These are phyloP conservation scores for Vulpes ferrilata DNA, from an alignment of 2,113 vertebrate species.

Conservation along the genomic window DNA sequence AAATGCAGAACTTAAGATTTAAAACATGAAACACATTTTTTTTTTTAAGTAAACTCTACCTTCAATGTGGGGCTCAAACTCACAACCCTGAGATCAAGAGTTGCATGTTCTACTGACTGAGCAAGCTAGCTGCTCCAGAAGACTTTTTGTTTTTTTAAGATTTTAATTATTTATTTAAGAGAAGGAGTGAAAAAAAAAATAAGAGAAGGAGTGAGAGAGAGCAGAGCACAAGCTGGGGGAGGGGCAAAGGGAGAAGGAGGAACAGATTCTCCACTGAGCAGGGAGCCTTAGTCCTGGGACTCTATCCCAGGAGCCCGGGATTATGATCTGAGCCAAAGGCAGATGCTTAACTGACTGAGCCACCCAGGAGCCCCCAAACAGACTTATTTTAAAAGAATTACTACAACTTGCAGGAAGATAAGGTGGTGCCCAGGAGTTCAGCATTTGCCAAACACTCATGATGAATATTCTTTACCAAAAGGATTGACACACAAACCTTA, in stretches of 20 bases:
- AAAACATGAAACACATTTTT: neutral
- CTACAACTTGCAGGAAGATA: neutral
- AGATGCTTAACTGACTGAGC: too few species aligned
- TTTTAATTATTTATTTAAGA: too few species aligned
- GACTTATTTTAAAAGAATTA: neutral
- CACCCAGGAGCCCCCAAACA: neutral
- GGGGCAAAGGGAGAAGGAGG: too few species aligned
- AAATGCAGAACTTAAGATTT: slow-evolving; percentile 26
- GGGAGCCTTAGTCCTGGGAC: too few species aligned
- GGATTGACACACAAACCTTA: neutral
- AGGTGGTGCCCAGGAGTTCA: neutral
- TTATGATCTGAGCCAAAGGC: too few species aligned
- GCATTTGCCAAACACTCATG: neutral
- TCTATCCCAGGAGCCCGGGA: too few species aligned
- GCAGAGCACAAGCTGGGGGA: too few species aligned
- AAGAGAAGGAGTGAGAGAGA: too few species aligned
- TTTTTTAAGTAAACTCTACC: neutral
- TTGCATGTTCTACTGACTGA: neutral
- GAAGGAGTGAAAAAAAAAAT: too few species aligned
- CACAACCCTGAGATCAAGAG: neutral
- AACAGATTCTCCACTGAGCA: too few species aligned
- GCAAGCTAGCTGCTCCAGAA: neutral
- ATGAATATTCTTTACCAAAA: neutral
- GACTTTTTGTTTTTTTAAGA: too few species aligned
- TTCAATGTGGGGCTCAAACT: neutral